Evolutionary conservation across 2,888 invertebrate species (phyloP).

Genomic region (Stenurella melanura): DNA sequence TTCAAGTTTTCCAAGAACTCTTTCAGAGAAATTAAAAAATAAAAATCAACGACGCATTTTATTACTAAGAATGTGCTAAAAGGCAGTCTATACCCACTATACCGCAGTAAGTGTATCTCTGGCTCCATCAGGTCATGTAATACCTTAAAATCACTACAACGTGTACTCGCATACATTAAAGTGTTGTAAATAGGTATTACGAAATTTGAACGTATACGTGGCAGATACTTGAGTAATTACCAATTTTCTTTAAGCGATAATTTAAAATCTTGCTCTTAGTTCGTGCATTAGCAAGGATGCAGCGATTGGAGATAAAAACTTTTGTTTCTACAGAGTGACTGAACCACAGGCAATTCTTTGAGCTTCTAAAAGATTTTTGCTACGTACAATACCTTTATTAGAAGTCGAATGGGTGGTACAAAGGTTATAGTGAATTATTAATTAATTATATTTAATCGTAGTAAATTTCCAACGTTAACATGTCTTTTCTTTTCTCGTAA

Average conservation of each 20-base stretch:
- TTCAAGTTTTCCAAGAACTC: not conserved
- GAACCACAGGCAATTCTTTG: not conserved
- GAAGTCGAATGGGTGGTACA: too few species aligned
- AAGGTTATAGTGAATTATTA: too few species aligned
- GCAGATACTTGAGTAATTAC: constrained; percentile 3
- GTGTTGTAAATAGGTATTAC: constrained; percentile 2
- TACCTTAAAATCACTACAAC: constrained; percentile 47
- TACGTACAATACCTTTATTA: too few species aligned
- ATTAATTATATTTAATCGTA: too few species aligned
- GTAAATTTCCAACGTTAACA: too few species aligned
- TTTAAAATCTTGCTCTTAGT: not conserved
- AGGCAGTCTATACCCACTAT: constrained; percentile 18
- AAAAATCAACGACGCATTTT: constrained; percentile 42
- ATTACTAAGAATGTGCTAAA: constrained; percentile 19
- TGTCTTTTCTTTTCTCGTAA: too few species aligned
- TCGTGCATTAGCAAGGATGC: not conserved
- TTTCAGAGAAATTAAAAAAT: constrained; percentile 38
- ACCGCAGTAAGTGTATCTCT: constrained; percentile 43
- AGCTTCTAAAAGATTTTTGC: too few species aligned
- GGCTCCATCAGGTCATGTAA: constrained; percentile 44
- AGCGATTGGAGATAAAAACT: not conserved
- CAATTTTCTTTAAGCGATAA: constrained; percentile 5
- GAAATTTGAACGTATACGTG: constrained; percentile 1
- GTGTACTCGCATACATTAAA: constrained; percentile 53
- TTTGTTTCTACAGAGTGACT: not conserved